Conservation (phyloP, 1,140 invertebrate genomes). For the Brachionus asplanchnoidis region DNA sequence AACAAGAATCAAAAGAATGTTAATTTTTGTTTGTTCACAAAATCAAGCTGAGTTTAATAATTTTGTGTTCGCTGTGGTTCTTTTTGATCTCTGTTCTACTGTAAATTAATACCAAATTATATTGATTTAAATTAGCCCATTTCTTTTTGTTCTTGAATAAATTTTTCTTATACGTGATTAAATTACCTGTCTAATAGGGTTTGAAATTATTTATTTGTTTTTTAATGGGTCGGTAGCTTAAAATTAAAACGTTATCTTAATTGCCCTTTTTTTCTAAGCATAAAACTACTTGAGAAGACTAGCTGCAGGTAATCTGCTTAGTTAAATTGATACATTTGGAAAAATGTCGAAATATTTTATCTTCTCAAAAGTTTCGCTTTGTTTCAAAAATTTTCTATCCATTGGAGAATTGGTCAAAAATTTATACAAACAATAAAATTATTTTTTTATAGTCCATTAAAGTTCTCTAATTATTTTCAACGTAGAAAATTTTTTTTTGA, state of each 20-base stretch:
- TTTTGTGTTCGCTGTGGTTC: not conserved
- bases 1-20: constrained; percentile 17
- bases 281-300: not conserved
- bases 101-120: constrained; percentile 12
- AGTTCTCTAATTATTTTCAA: too few relatives aligned
- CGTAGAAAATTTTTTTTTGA: too few relatives aligned
- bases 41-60: constrained; percentile 18
- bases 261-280: not conserved
- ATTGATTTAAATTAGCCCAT: not conserved
- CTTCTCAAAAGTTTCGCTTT: not conserved
- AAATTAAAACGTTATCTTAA: not conserved
- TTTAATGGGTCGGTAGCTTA: not conserved
- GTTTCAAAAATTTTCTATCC: not conserved
- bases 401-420: too few relatives aligned
- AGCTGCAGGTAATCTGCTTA: not conserved
- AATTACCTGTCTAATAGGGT: not conserved
- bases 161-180: not conserved
- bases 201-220: not conserved
- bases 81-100: constrained; percentile 15
- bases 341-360: not conserved
- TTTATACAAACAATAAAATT: too few relatives aligned
- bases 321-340: not conserved
- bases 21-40: constrained; percentile 16
- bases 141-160: not conserved
- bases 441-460: too few relatives aligned